phyloP scores from a whole-genome alignment of 2,797 vertebrate genomes.

The Esox masquinongy region DNA sequence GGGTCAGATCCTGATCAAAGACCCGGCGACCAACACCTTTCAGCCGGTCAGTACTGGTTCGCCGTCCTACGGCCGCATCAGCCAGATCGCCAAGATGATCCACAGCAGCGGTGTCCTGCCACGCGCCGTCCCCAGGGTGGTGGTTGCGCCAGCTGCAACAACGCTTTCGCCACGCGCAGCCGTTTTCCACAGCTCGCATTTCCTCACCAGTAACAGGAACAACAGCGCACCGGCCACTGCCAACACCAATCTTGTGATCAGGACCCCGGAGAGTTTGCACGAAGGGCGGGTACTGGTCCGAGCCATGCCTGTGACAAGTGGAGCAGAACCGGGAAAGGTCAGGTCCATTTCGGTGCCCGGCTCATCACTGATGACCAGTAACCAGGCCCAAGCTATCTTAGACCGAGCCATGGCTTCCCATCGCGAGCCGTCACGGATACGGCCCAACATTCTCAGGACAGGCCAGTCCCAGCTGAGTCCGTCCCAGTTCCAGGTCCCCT shows the following conservation, averaged over 20 bases:
- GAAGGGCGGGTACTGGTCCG: conserved; percentile 55
- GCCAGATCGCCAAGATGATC: conserved; percentile 75
- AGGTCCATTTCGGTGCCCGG: conserved; percentile 15
- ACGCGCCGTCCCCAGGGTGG: conserved; percentile 53
- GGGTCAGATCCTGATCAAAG: conserved; percentile 86
- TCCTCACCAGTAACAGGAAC: neutral
- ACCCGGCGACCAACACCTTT: conserved; percentile 74
- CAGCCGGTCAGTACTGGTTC: conserved; percentile 66
- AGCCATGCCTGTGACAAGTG: conserved; percentile 49
- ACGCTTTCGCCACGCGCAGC: neutral
- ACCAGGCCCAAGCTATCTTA: conserved; percentile 65
- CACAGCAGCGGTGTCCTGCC: conserved; percentile 62
- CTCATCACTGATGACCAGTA: conserved; percentile 25
- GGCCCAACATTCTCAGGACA: conserved; percentile 53
- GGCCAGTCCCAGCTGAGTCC: conserved; percentile 13
- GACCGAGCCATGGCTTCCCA: conserved; percentile 68
- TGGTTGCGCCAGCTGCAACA: conserved; percentile 5
- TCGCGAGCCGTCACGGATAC: conserved; percentile 28
- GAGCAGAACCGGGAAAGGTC: neutral
- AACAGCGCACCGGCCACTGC: conserved; percentile 17
- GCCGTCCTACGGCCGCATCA: conserved; percentile 71
- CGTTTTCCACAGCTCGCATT: neutral
- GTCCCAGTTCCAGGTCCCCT: conserved; percentile 26
- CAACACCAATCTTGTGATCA: neutral
- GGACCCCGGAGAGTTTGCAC: neutral